A percentile compares a stretch with the other conserved stretches of the same genome.
These are phyloP conservation scores for Turnix velox DNA, from an alignment of 2,113 vertebrate genomes.

Conservation along the genomic window DNA sequence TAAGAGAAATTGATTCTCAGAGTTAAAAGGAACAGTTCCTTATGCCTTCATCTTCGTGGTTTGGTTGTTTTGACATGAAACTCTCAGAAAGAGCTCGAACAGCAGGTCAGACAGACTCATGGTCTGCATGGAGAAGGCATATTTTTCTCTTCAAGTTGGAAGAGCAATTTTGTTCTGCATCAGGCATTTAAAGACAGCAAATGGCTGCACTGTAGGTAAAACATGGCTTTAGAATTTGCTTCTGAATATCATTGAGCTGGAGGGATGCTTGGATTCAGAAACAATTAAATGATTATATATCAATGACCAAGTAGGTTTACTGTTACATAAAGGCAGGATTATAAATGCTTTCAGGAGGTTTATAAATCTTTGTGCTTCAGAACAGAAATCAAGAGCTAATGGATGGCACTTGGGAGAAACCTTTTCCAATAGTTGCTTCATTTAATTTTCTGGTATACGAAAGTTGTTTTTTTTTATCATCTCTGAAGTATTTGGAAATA, in stretches of 20 bases:
- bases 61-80: neutral
- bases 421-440: neutral
- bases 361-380: neutral
- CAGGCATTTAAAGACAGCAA: neutral
- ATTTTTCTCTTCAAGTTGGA: neutral
- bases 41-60: neutral
- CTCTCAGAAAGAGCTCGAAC: neutral
- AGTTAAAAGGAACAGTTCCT: neutral
- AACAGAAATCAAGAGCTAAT: constrained; percentile 4
- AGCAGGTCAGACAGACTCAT: neutral
- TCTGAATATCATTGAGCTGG: neutral
- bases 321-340: constrained; percentile 37
- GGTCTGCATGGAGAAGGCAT: neutral
- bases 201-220: neutral
- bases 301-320: neutral
- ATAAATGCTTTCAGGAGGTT: constrained; percentile 15
- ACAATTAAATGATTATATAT: neutral
- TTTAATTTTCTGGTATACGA: neutral
- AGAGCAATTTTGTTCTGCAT: neutral
- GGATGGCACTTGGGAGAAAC: neutral
- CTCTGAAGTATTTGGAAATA: neutral
- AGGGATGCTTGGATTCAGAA: neutral
- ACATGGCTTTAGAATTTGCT: neutral
- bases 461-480: no score
- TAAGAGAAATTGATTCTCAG: neutral